Evolutionary conservation across 2,113 vertebrate genomes (phyloP).

Genomic region (Peromyscus polionotus): DNA sequence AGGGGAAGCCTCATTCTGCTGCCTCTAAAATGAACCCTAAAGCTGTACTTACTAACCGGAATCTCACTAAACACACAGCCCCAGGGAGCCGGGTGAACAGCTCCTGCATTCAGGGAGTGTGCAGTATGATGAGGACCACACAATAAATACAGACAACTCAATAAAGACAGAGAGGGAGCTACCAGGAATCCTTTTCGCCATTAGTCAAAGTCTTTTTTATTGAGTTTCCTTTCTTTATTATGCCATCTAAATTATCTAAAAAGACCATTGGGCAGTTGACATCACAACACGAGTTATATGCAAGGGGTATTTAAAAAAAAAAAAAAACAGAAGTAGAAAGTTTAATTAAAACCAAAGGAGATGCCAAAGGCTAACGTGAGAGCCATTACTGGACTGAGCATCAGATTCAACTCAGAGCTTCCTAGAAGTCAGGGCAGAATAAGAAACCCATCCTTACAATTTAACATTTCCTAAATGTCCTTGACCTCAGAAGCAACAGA

Average conservation of each 20-base stretch:
- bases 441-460: not conserved
- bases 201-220: not conserved
- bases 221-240: not conserved
- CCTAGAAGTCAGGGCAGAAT: conserved; percentile 8
- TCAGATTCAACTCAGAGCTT: conserved; percentile 23
- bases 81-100: not conserved
- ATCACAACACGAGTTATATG: not conserved
- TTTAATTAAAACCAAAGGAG: conserved; percentile 19
- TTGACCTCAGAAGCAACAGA: not conserved
- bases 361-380: not conserved
- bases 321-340: too few relatives aligned
- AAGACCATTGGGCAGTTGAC: not conserved
- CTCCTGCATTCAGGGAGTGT: not conserved
- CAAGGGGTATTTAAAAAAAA: not conserved
- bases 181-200: conserved; percentile 3
- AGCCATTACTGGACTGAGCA: not conserved
- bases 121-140: not conserved
- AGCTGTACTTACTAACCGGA: conserved; percentile 54
- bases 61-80: conserved; percentile 28
- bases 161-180: conserved; percentile 44
- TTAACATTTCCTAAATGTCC: not conserved
- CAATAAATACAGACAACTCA: conserved; percentile 58
- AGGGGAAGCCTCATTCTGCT: not conserved
- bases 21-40: conserved; percentile 59
- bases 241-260: not conserved